These are phyloP conservation scores for Amyelois transitella DNA, from an alignment of 1,140 invertebrate genomes.

Conservation along the genomic window DNA sequence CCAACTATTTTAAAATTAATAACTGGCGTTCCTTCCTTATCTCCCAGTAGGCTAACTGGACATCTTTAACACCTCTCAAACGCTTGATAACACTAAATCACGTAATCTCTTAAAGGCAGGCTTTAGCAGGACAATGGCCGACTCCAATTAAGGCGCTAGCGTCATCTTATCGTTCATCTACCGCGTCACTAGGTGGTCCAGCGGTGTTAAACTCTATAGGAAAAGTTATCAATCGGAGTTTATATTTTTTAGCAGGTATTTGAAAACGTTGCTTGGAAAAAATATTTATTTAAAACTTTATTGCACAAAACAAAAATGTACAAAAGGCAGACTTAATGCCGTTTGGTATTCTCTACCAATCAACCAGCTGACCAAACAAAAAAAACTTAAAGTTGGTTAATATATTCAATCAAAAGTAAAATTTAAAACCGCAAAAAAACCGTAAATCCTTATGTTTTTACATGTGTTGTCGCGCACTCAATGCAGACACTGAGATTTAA, in stretches of 20 bases:
- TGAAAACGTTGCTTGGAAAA: not conserved
- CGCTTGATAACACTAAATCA: not conserved
- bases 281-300: no score
- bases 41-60: not conserved
- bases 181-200: not conserved
- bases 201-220: constrained; percentile 3
- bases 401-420: not conserved
- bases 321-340: no score
- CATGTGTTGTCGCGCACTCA: no score
- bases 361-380: no score
- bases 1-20: no score
- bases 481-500: no score
- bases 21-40: not conserved
- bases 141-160: not conserved
- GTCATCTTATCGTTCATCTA: not conserved
- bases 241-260: not conserved
- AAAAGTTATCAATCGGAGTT: not conserved
- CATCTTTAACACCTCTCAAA: not conserved
- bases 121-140: not conserved
- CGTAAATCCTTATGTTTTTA: no score
- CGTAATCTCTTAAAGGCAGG: not conserved
- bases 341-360: no score
- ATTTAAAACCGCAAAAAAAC: not conserved
- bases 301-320: no score
- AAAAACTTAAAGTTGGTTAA: no score